These are phyloP conservation scores for Teleiodes luculella DNA, from an alignment of 2,888 invertebrate genomes.

Conservation along the genomic window DNA sequence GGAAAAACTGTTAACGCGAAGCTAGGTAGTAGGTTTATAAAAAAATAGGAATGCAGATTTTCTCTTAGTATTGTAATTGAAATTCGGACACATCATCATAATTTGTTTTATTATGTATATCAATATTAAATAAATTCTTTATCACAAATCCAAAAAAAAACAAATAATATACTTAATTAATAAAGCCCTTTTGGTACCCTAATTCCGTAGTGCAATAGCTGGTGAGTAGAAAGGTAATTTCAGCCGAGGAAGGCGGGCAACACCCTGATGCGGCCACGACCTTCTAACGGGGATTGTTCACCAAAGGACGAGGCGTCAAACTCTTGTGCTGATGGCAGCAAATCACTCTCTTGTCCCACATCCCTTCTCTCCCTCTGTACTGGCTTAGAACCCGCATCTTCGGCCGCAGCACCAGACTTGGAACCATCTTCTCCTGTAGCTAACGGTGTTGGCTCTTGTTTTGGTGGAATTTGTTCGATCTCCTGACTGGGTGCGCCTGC, in stretches of 20 bases:
- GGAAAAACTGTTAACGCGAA: too few species aligned
- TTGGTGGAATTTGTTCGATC: slow-evolving; percentile 68
- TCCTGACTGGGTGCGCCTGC: slow-evolving; percentile 56
- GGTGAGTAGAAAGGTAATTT: too few species aligned
- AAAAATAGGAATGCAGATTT: too few species aligned
- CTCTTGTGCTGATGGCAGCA: slow-evolving; percentile 54
- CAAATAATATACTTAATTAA: too few species aligned
- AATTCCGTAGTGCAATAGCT: not conserved
- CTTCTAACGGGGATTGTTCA: slow-evolving; percentile 48
- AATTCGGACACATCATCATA: too few species aligned
- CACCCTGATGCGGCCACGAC: slow-evolving; percentile 62
- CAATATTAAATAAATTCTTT: too few species aligned
- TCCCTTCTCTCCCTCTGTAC: slow-evolving; percentile 49
- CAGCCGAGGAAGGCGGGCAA: slow-evolving; percentile 67
- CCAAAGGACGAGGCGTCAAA: slow-evolving; percentile 60
- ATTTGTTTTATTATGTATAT: too few species aligned
- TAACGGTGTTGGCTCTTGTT: slow-evolving; percentile 65
- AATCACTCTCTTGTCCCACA: slow-evolving; percentile 59
- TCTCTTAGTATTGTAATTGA: too few species aligned
- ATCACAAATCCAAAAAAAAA: too few species aligned
- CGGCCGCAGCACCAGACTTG: slow-evolving; percentile 68
- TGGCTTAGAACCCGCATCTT: slow-evolving; percentile 51
- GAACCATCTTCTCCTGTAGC: slow-evolving; percentile 62
- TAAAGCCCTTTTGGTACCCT: not conserved
- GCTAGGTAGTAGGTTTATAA: too few species aligned